phyloP scores from a whole-genome alignment of 2,113 vertebrate genomes.

The Chlamydotis undulata region DNA sequence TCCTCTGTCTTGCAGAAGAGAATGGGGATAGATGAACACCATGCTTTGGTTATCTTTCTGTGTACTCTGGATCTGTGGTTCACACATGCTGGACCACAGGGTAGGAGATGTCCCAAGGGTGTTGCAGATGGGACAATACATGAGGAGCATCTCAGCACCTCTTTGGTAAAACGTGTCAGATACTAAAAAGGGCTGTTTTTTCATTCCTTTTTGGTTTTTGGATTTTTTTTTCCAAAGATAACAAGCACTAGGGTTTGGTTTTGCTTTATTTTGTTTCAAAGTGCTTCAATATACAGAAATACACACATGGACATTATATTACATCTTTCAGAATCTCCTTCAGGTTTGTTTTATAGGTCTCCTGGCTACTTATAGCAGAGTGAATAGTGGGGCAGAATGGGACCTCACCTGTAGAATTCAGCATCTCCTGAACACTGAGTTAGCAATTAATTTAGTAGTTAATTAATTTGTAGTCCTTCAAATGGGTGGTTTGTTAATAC shows the following conservation, averaged over 20 bases:
- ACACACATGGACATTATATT: not conserved
- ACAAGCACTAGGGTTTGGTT: not conserved
- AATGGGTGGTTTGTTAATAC: not conserved
- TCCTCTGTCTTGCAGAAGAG: not conserved
- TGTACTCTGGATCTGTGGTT: not conserved
- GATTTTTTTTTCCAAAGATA: not conserved
- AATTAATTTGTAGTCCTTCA: not conserved
- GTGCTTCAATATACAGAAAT: not conserved
- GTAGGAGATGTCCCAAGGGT: not conserved
- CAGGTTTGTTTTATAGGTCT: not conserved
- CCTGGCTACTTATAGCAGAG: not conserved
- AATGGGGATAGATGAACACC: not conserved
- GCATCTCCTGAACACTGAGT: not conserved
- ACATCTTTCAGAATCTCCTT: not conserved
- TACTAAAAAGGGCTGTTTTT: not conserved
- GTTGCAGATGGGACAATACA: not conserved
- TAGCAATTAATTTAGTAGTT: not conserved
- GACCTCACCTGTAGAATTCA: not conserved
- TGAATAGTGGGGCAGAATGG: not conserved
- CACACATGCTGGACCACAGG: not conserved
- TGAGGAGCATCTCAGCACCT: not conserved
- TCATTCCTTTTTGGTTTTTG: not conserved
- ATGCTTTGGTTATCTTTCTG: not conserved
- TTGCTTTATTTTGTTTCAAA: not conserved
- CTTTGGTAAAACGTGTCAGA: not conserved